These are phyloP conservation scores for Miniopterus natalensis DNA, from an alignment of 2,113 vertebrate genomes.

Conservation along the genomic window DNA sequence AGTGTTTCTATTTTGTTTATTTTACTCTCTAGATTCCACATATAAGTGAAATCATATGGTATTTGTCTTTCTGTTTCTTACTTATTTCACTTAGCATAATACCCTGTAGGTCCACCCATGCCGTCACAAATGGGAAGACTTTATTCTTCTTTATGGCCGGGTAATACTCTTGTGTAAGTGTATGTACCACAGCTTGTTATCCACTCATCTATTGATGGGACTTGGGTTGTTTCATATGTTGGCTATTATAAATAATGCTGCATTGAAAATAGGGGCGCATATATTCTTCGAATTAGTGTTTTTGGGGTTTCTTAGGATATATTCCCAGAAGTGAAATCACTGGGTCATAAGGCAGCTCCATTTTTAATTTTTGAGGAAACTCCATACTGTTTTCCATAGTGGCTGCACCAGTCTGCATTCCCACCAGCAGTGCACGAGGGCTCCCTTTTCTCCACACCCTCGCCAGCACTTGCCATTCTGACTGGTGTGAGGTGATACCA, in stretches of 20 bases:
- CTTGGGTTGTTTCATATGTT: neutral
- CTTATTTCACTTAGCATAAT: neutral
- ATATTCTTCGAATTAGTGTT: neutral
- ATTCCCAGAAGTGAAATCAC: neutral
- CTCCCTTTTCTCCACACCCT: neutral
- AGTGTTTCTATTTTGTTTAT: neutral
- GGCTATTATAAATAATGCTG: neutral
- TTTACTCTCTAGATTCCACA: neutral
- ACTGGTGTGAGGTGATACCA: neutral
- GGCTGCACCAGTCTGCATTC: neutral
- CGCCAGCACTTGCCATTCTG: neutral
- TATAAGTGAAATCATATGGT: neutral
- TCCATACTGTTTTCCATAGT: neutral
- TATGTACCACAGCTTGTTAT: neutral
- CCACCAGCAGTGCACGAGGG: neutral
- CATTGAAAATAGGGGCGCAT: neutral
- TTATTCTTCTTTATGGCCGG: neutral
- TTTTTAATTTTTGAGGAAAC: neutral
- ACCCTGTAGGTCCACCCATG: too few relatives aligned
- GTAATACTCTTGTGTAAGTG: neutral
- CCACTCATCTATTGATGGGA: neutral
- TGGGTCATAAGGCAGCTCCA: neutral
- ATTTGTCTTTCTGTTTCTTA: neutral
- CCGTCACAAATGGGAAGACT: neutral
- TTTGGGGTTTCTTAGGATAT: neutral